Percentiles rank a stretch among this genome's conserved stretches.
phyloP scores from a whole-genome alignment of 2,113 vertebrate species.

The Istiophorus platypterus region DNA sequence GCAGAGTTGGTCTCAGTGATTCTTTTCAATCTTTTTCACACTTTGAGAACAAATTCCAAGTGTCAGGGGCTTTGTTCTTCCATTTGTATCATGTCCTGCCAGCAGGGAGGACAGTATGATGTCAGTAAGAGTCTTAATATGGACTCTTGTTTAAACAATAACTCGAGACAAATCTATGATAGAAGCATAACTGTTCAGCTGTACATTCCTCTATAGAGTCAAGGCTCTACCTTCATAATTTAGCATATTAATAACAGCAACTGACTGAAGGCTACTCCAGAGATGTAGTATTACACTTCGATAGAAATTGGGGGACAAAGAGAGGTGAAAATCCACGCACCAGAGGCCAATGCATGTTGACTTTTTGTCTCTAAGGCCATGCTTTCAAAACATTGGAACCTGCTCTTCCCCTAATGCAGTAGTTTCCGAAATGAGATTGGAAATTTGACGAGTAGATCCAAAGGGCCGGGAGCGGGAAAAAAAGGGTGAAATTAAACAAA shows the following conservation, averaged over 20 bases:
- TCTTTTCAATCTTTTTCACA: neutral
- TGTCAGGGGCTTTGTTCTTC: neutral
- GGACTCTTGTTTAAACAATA: neutral
- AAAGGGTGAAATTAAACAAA: neutral
- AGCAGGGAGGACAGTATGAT: neutral
- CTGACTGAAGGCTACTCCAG: neutral
- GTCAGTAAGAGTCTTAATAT: neutral
- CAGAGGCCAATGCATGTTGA: neutral
- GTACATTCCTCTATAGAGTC: neutral
- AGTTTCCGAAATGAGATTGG: neutral
- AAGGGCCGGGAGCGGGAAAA: neutral
- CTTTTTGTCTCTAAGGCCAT: neutral
- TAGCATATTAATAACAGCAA: neutral
- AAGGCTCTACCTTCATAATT: neutral
- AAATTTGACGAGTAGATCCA: neutral
- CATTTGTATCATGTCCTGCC: neutral
- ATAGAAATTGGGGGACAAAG: neutral
- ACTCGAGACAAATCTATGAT: neutral
- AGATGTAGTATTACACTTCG: neutral
- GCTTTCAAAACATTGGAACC: neutral
- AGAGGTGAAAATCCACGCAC: neutral
- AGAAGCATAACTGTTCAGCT: neutral
- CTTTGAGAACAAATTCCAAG: neutral
- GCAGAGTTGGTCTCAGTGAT: neutral
- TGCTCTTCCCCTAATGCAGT: neutral